Evolutionary conservation across 2,113 vertebrate species (phyloP), one percentile per base, ranked within the genome.

Genomic region (Mungos mungo): DNA sequence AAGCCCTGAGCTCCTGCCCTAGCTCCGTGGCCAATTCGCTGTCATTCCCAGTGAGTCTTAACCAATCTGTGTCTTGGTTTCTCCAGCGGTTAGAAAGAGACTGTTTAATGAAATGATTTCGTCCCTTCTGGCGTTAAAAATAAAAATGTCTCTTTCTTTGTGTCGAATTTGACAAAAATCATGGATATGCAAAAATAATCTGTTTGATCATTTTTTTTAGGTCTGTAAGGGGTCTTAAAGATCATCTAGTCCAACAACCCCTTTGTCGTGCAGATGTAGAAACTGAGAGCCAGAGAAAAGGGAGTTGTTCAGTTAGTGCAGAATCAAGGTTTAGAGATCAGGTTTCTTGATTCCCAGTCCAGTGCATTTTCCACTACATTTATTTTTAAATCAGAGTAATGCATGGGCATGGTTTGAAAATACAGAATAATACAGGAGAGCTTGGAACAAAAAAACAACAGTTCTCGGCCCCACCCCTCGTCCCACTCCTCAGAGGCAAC

Each of bases 311-410:
- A 66, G 1, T 65, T 63, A 60, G 27, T 77, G 33, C 57, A 88
- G 41, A 65, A 72, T 80, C 19, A 63, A 65, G 83, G 45, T 88
- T 76, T 90, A 76, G 27, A 91, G 41, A 83, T 89, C 19, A 84
- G 41, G 11, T 82, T 90, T 87, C 35, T 54, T 0, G 12, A 77
- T 88, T 83, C 29, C 18, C 82, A 54, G 21, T 74, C 31, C 84
- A 94, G 33, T 76, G 15, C 23, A 69, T 77, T 95, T 90, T 88
- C 50, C 27, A 91, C 29, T 68, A 60, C 38, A 18, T 85, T 83
- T 93, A 79, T 92, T 93, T 97, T 83, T 71, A 90, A 97, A 82
- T 84, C 33, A 72, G 91, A 90, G 25, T 80, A 74, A 87, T 74
- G 90, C n/a, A 80, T 35, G 88, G 96, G 66, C 52, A 63, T 38